These are phyloP conservation scores for Hecatera dysodea DNA, from an alignment of 2,888 invertebrate species.

Conservation along the genomic window DNA sequence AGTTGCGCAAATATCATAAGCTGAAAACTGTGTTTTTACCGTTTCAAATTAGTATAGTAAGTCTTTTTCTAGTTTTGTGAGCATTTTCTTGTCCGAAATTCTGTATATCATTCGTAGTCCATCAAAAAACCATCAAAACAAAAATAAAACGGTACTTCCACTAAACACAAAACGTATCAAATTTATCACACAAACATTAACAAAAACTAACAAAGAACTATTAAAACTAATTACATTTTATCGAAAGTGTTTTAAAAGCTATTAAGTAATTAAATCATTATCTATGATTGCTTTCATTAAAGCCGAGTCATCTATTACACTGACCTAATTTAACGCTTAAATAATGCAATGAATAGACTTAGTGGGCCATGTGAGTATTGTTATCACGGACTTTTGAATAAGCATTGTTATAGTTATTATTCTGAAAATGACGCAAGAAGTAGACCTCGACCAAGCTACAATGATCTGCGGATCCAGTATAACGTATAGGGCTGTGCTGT, in stretches of 20 bases:
- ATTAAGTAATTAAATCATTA: slow-evolving; percentile 66
- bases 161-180: neutral
- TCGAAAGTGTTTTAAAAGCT: slow-evolving; percentile 52
- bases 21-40: too few relatives aligned
- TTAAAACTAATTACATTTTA: slow-evolving; percentile 45
- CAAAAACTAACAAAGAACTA: slow-evolving; percentile 27
- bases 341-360: slow-evolving; percentile 31
- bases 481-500: too few relatives aligned
- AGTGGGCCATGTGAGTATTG: slow-evolving; percentile 12
- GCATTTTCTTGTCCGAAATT: too few relatives aligned
- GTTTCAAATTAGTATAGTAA: too few relatives aligned
- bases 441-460: neutral
- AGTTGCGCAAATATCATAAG: too few relatives aligned
- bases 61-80: too few relatives aligned
- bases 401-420: neutral
- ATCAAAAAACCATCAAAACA: too few relatives aligned
- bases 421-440: neutral
- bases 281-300: slow-evolving; percentile 54
- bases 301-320: slow-evolving; percentile 47
- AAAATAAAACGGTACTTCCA: neutral
- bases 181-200: neutral
- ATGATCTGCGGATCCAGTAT: too few relatives aligned
- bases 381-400: slow-evolving; percentile 7
- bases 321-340: slow-evolving; percentile 50
- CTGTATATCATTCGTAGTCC: too few relatives aligned